phyloP scores from a whole-genome alignment of 2,113 vertebrate species.

The Rhadina sibilatrix region DNA sequence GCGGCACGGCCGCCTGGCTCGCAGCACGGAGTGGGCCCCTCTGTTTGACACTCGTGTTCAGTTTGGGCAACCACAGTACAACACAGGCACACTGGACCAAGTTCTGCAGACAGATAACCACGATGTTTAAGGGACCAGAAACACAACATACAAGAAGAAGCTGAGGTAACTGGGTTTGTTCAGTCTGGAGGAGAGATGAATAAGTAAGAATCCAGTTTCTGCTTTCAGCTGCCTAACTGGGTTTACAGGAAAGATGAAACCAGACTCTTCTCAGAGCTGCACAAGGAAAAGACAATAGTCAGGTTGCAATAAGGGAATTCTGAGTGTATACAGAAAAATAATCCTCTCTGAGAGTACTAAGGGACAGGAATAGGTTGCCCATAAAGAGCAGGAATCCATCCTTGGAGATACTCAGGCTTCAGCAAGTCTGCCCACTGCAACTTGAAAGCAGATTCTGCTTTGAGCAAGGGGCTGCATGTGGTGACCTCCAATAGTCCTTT shows the following conservation, averaged over 20 bases:
- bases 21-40: neutral
- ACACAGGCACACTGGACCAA: neutral
- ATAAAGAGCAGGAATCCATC: neutral
- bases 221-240: neutral
- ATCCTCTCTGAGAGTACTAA: neutral
- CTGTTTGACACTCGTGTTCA: fast-evolving
- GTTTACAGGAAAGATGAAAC: neutral
- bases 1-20: neutral
- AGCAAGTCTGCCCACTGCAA: neutral
- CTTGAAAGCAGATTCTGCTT: neutral
- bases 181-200: neutral
- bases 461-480: neutral
- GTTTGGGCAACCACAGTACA: neutral
- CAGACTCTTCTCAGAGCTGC: neutral
- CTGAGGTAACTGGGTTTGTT: neutral
- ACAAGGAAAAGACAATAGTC: neutral
- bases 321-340: neutral
- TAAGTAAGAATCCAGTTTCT: neutral
- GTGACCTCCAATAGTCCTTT: neutral
- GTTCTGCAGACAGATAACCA: neutral
- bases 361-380: neutral
- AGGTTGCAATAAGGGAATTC: neutral
- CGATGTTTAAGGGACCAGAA: neutral
- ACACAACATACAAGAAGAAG: neutral
- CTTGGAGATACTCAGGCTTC: neutral